These are phyloP conservation scores for Melieria omissa DNA, from an alignment of 2,888 invertebrate genomes.

Conservation along the genomic window DNA sequence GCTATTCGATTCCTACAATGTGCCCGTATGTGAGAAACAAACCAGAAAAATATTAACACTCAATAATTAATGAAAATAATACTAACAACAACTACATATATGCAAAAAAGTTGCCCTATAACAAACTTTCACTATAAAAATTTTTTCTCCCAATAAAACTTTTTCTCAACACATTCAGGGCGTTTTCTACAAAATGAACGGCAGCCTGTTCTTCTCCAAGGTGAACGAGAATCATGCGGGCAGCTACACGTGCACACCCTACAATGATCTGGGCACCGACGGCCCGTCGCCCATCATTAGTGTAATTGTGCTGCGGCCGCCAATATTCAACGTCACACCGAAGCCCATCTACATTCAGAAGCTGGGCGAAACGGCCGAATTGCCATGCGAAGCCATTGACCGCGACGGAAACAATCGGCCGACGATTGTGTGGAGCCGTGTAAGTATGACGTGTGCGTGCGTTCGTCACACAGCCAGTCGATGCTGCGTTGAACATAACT, in stretches of 20 bases:
- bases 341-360: conserved; percentile 86
- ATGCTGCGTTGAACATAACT: not conserved
- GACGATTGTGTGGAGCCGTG: conserved; percentile 76
- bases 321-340: conserved; percentile 83
- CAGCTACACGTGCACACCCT: conserved; percentile 90
- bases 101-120: not conserved
- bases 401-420: conserved; percentile 76
- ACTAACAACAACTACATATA: not conserved
- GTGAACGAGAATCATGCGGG: conserved; percentile 89
- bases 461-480: conserved; percentile 30
- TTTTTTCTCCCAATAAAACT: not conserved
- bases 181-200: conserved; percentile 85
- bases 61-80: not conserved
- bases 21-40: conserved; percentile 67
- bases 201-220: conserved; percentile 84
- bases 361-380: conserved; percentile 80
- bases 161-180: conserved; percentile 65
- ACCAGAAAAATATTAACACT: not conserved
- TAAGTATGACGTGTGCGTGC: conserved; percentile 58
- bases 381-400: conserved; percentile 84
- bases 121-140: not conserved
- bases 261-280: conserved; percentile 87
- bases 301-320: conserved; percentile 86
- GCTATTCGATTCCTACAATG: conserved; percentile 89
- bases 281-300: conserved; percentile 86